Evolutionary conservation across 30 jellyfish, hydroid and myxozoan species (phyloP), one percentile per base, ranked within the genome.

Genomic region (Cassiopea andromeda): DNA sequence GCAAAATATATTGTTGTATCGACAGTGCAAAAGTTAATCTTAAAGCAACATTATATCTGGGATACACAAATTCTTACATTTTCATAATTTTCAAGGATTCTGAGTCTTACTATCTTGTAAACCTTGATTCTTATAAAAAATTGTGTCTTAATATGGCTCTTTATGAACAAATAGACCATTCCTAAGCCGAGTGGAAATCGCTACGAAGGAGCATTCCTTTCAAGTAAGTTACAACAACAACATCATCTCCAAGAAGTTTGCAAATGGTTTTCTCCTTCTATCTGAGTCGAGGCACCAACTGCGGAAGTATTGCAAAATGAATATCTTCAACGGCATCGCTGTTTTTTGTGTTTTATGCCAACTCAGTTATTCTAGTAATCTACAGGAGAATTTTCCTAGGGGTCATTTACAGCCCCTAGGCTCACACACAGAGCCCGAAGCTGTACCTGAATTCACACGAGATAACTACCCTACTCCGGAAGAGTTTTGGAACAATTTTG

Each of bases 371-470:
- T 54, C 64, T 46, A 38, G 81, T 14, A 57, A 48, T 6, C 12
- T 71, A 19, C 82, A 81, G 16, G 47, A 19, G 46, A 87, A 10
- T 14, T n/a, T 60, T 2, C 95, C 91, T 1, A 78, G 75, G 57
- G 95, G 95, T 58, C 98, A 94, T 69, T 43, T 89, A 90, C 86
- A 84, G 85, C 98, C 98, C 18, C 77, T 94, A n/a, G 98, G 98
- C 8, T 81, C 93, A 19, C 98, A 94, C 82, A 72, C 81, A 44
- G 87, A 89, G 45, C 97, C 98, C 68, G 96, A 85, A 12, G 9
- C 89, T 1, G 96, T 94, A 66, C 97, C 94, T 59, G 98, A 93
- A 74, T 68, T 85, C 85, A 69, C 70, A 19, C 77, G 70, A 49
- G 87, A 77, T 9, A 60, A 48, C 38, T 76, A 91, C 69, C 93